These are phyloP conservation scores for Aldrovandia affinis DNA, from an alignment of 2,797 vertebrate species.

Conservation along the genomic window DNA sequence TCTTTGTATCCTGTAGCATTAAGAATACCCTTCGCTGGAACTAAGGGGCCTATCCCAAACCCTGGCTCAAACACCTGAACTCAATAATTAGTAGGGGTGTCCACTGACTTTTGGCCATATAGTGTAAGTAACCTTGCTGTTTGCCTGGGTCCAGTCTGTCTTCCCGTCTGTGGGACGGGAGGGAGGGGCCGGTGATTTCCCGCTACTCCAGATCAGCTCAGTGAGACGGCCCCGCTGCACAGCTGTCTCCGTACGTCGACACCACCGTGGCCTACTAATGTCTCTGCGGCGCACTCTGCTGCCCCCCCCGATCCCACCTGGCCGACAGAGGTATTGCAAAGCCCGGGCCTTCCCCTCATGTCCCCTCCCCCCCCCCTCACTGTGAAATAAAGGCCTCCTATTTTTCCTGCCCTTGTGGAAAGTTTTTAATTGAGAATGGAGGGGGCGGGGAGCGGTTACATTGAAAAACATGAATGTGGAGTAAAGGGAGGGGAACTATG, in stretches of 20 bases:
- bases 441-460: background rate
- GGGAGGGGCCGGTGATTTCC: background rate
- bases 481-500: conserved; percentile 1
- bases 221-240: background rate
- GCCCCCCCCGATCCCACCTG: background rate
- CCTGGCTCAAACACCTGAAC: no score
- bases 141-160: no score
- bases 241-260: background rate
- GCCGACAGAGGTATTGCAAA: background rate
- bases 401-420: background rate
- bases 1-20: no score
- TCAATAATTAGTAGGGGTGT: no score
- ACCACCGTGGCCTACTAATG: background rate
- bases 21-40: no score
- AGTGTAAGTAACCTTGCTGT: no score
- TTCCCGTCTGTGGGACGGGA: background rate
- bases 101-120: no score
- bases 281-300: background rate
- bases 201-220: background rate
- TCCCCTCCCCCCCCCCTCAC: background rate
- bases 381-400: background rate
- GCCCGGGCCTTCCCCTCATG: background rate
- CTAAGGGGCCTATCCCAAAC: no score
- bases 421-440: conserved; percentile 8
- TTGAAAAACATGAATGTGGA: background rate